phyloP scores from a whole-genome alignment of 2,888 invertebrate species.

The Cloeon dipterum region DNA sequence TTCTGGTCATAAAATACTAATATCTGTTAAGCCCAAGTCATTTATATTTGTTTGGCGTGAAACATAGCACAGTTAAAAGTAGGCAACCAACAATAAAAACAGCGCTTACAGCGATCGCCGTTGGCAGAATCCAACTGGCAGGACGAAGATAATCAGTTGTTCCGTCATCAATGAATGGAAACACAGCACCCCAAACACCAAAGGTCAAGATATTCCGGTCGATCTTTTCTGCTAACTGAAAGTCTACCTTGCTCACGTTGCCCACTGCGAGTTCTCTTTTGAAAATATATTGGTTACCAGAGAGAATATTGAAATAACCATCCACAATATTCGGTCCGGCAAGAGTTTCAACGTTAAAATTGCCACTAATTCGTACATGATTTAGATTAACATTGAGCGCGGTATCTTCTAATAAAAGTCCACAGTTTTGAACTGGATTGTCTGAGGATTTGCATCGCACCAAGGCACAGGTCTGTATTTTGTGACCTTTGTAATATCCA shows the following conservation, averaged over 20 bases:
- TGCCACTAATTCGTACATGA: not conserved
- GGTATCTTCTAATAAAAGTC: not conserved
- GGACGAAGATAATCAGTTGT: too few relatives aligned
- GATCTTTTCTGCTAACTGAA: not conserved
- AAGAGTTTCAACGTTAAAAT: not conserved
- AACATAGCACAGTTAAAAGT: too few relatives aligned
- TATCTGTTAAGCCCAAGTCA: too few relatives aligned
- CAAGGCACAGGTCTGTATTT: not conserved
- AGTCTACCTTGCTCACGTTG: not conserved
- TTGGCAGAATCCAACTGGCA: too few relatives aligned
- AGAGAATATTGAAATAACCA: not conserved
- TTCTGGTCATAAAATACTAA: too few relatives aligned
- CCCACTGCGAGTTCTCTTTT: too few relatives aligned
- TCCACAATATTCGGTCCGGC: not conserved
- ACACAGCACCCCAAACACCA: not conserved
- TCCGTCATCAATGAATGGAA: too few relatives aligned
- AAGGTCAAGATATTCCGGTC: not conserved
- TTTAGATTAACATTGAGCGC: not conserved
- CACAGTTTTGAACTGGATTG: not conserved
- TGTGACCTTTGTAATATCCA: not conserved
- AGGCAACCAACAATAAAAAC: too few relatives aligned
- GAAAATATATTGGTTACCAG: not conserved
- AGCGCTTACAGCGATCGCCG: too few relatives aligned
- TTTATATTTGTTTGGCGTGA: too few relatives aligned
- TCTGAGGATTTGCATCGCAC: not conserved